These are phyloP conservation scores for Drosophila emarginata DNA, from an alignment of 2,888 invertebrate species.

Conservation along the genomic window DNA sequence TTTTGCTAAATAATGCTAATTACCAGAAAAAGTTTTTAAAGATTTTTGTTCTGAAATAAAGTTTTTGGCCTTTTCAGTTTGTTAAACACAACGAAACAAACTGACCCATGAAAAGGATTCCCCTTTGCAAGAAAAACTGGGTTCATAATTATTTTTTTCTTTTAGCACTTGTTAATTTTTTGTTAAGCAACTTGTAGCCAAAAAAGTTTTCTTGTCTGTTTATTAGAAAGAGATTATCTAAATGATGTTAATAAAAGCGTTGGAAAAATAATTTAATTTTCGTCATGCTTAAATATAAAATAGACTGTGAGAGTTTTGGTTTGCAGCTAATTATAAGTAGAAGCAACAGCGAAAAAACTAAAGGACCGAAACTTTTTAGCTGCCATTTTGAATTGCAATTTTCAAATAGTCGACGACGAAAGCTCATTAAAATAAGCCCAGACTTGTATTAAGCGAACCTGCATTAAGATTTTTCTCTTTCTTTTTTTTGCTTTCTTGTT, in stretches of 20 bases:
- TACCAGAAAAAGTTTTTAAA: constrained; percentile 42
- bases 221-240: constrained; percentile 43
- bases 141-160: constrained; percentile 30
- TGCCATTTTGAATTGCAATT: constrained; percentile 45
- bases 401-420: constrained; percentile 46
- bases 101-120: constrained; percentile 11
- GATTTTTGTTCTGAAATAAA: constrained; percentile 14
- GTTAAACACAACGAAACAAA: constrained; percentile 17
- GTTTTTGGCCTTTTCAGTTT: constrained; percentile 28
- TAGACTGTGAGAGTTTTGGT: neutral
- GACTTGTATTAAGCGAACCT: constrained; percentile 40
- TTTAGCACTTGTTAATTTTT: constrained; percentile 41
- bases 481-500: neutral
- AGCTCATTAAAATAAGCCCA: constrained; percentile 66
- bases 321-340: constrained; percentile 46
- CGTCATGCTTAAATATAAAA: neutral
- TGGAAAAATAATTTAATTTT: constrained; percentile 26
- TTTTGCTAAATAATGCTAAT: constrained; percentile 47
- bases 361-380: constrained; percentile 28
- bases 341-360: neutral
- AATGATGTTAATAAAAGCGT: constrained; percentile 45
- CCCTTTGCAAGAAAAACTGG: constrained; percentile 16
- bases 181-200: constrained; percentile 25
- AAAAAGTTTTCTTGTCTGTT: constrained; percentile 17
- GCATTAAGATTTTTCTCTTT: constrained; percentile 23